A percentile compares a stretch with the other conserved stretches of the same genome.
phyloP scores from a whole-genome alignment of 2,888 invertebrate species.

The Sipha maydis region DNA sequence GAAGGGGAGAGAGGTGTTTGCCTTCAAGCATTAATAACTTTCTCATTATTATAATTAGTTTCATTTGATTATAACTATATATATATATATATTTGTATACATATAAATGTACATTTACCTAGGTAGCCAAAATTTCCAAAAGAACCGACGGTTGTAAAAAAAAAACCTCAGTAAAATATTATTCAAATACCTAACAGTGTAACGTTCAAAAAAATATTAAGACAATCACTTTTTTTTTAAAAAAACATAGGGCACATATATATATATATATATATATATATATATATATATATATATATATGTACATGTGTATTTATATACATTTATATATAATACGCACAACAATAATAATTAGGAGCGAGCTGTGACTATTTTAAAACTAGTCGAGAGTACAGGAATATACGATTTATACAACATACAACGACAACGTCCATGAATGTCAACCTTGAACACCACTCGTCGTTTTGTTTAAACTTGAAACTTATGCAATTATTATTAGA shows the following conservation, averaged over 20 bases:
- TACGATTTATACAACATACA: neutral
- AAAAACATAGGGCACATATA: too few species aligned
- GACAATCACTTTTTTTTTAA: neutral
- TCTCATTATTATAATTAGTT: conserved; percentile 57
- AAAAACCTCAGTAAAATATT: neutral
- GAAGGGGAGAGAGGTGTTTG: conserved; percentile 46
- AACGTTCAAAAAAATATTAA: neutral
- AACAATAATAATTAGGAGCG: conserved; percentile 12
- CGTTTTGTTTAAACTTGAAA: conserved; percentile 60
- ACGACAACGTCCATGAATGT: conserved; percentile 46
- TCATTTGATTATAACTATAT: too few species aligned
- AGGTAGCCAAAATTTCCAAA: neutral
- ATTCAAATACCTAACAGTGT: neutral
- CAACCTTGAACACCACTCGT: conserved; percentile 54
- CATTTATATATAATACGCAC: neutral
- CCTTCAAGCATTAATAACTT: conserved; percentile 53
- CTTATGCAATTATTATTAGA: conserved; percentile 40
- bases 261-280: too few species aligned
- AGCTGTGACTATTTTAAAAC: conserved; percentile 43
- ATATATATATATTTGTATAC: neutral
- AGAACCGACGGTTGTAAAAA: neutral
- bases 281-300: too few species aligned
- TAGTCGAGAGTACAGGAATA: neutral
- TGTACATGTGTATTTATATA: too few species aligned
- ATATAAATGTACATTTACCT: neutral